Percentiles rank a stretch among this genome's conserved stretches.
These are phyloP conservation scores for Okapia johnstoni DNA, from an alignment of 2,113 vertebrate genomes.

Conservation along the genomic window DNA sequence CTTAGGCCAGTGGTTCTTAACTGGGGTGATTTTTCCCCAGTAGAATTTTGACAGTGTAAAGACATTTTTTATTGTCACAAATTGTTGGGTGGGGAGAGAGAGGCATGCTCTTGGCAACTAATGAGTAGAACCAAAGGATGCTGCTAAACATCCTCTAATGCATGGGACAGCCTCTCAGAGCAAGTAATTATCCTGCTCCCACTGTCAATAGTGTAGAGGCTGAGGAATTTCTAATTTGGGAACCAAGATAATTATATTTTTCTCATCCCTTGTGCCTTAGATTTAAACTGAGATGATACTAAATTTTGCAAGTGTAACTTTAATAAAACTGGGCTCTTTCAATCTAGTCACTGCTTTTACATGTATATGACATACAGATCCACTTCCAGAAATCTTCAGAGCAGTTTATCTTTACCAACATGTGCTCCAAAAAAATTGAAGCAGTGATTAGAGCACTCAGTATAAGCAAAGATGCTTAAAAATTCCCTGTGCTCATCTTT, in stretches of 20 bases:
- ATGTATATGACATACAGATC: background rate
- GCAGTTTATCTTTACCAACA: background rate
- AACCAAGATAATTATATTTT: background rate
- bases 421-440: background rate
- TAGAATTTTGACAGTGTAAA: background rate
- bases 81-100: background rate
- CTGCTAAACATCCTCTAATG: background rate
- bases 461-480: background rate
- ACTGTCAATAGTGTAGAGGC: background rate
- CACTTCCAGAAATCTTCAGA: background rate
- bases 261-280: background rate
- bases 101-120: background rate
- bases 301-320: background rate
- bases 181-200: background rate
- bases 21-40: background rate
- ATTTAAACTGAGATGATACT: background rate
- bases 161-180: background rate
- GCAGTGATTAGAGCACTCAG: background rate
- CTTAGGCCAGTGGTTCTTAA: background rate
- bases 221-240: background rate
- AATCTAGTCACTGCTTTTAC: background rate
- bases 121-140: background rate
- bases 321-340: background rate
- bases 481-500: background rate
- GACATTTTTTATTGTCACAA: background rate